Evolutionary conservation across 2,797 vertebrate species (phyloP).

Genomic region (Pogoniulus pusillus): DNA sequence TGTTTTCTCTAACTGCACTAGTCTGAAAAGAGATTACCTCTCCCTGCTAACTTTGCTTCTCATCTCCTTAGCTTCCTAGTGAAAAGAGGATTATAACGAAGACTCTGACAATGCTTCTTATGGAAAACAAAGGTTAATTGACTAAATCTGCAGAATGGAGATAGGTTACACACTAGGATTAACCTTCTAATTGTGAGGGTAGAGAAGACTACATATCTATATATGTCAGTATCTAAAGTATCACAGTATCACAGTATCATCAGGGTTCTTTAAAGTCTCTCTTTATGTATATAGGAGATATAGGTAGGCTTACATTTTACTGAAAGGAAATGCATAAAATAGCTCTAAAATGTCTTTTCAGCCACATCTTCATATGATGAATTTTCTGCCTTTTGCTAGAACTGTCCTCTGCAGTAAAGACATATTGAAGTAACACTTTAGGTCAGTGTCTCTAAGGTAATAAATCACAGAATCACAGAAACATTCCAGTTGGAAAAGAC

Average conservation of each 20-base stretch:
- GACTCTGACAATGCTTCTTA: background rate
- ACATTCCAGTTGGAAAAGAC: too few relatives aligned
- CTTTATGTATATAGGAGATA: background rate
- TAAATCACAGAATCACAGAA: background rate
- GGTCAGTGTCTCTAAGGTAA: background rate
- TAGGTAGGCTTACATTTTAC: background rate
- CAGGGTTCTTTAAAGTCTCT: background rate
- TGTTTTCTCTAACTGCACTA: background rate
- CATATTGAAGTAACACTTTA: background rate
- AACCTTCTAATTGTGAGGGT: background rate
- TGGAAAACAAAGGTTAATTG: background rate
- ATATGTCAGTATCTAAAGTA: background rate
- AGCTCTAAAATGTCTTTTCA: background rate
- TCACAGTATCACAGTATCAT: too few relatives aligned
- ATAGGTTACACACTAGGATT: background rate
- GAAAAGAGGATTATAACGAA: background rate
- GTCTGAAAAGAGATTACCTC: background rate
- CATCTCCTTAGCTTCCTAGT: background rate
- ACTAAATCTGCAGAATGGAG: background rate
- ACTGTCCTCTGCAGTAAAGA: background rate
- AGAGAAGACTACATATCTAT: background rate
- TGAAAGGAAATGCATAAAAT: background rate
- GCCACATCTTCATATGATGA: background rate
- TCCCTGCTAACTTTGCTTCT: background rate
- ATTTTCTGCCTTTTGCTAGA: background rate